Evolutionary conservation across 2,797 vertebrate genomes (phyloP).

Genomic region (Ciconia nigra): DNA sequence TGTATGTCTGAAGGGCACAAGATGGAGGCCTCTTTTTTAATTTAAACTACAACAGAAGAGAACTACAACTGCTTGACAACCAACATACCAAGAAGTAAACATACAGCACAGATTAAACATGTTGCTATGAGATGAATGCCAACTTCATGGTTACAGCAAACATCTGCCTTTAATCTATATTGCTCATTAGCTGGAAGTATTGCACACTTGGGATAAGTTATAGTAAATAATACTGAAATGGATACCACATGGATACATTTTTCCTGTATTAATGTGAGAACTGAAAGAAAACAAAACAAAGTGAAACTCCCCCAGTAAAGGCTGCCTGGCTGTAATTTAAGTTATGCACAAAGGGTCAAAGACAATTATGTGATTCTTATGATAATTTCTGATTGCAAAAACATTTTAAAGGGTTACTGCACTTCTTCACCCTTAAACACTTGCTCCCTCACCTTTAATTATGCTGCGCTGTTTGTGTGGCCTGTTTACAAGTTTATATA

Average conservation of each 20-base stretch:
- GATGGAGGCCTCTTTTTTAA: neutral
- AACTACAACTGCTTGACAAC: neutral
- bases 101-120: neutral
- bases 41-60: neutral
- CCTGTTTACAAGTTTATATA: neutral
- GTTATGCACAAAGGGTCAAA: neutral
- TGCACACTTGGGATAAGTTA: neutral
- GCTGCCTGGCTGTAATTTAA: neutral
- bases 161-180: slow-evolving; percentile 4
- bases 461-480: neutral
- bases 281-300: neutral
- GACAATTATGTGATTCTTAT: neutral
- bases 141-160: neutral
- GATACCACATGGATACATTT: neutral
- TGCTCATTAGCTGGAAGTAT: neutral
- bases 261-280: neutral
- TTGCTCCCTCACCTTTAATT: neutral
- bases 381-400: neutral
- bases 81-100: neutral
- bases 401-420: neutral
- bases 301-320: neutral
- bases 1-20: neutral
- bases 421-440: neutral
- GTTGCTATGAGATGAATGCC: neutral
- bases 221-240: slow-evolving; percentile 1